Evolutionary conservation across 2,888 invertebrate species (phyloP), one percentile per base, ranked within the genome.

Genomic region (Pilophorus perplexus): DNA sequence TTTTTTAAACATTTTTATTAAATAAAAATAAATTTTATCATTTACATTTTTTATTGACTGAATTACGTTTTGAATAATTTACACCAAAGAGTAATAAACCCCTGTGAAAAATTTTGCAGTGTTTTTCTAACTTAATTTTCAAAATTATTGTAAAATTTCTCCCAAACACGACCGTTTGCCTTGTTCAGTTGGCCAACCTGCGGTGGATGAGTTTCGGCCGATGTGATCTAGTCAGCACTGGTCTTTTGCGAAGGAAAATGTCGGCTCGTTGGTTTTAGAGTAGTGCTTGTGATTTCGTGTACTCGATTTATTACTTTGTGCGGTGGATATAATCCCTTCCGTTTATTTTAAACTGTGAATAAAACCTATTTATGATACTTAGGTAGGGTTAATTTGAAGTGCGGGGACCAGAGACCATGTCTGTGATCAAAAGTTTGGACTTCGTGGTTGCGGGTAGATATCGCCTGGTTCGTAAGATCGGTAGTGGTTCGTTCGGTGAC

Each of bases 401-500:
- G 38, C 48, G 46, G 62, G 46, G 55, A 55, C 62, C 62, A 46
- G 44, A 25, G 38, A 62, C 38, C 38, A 28, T 38, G 59, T 40
- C 59, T 27, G 38, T 18, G 12, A 23, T 59, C 8, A 62, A 62
- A 62, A 59, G 22, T 62, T 48, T 54, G 10, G 66, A 66, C 33
- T 66, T 67, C 52, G 52, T 62, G 44, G 55, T 67, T 52, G 59
- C 67, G 60, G 64, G 66, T 33, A 66, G 69, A 64, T 69, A 69
- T 68, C 68, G 67, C 44, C 55, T 69, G 28, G 64, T 73, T 44
- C 70, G 72, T 55, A 72, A 72, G 86, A 94, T 98, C 79, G 95
- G 98, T 76, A 95, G 95, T 80, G 99, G 99, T 74, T 98, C 98
- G 73, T 99, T 99, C 79, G 99, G 99, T 77, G 98, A 98, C 82